Percentiles rank a stretch among this genome's conserved stretches.
phyloP scores from a whole-genome alignment of 2,113 vertebrate species.

The Channa argus region DNA sequence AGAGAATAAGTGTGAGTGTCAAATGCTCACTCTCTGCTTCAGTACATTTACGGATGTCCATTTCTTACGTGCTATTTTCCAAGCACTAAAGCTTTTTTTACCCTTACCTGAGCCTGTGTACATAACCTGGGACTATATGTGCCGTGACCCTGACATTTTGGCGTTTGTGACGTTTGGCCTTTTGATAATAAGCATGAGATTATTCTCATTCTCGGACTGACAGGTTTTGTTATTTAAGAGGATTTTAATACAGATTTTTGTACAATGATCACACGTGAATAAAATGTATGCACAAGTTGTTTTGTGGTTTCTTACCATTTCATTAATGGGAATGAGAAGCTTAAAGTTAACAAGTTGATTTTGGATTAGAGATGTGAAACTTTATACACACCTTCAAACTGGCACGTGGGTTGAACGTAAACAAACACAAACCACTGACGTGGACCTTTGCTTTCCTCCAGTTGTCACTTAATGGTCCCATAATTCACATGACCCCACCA shows the following conservation, averaged over 20 bases:
- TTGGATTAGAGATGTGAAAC: too few species aligned
- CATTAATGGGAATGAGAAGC: too few species aligned
- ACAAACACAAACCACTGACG: not conserved
- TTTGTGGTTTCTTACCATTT: not conserved
- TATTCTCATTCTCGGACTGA: constrained; percentile 29
- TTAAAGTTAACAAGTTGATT: too few species aligned
- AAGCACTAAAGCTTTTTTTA: not conserved
- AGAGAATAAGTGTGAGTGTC: too few species aligned
- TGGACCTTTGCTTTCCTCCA: not conserved
- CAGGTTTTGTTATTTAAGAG: constrained; percentile 43
- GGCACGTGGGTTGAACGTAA: too few species aligned
- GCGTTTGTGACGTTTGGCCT: constrained; percentile 19
- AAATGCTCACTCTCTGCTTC: too few species aligned
- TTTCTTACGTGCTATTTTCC: not conserved
- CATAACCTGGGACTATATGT: not conserved
- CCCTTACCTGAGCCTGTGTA: not conserved
- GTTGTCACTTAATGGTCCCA: not conserved
- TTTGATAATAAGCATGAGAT: constrained; percentile 22
- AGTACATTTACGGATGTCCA: too few species aligned
- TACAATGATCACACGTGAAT: constrained; percentile 67
- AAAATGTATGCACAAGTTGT: constrained; percentile 53
- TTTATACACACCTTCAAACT: too few species aligned
- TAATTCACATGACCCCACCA: constrained; percentile 12
- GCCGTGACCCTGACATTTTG: not conserved
- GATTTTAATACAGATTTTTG: constrained; percentile 62